Evolutionary conservation across 2,797 vertebrate species (phyloP).

Genomic region (Squalus acanthias): DNA sequence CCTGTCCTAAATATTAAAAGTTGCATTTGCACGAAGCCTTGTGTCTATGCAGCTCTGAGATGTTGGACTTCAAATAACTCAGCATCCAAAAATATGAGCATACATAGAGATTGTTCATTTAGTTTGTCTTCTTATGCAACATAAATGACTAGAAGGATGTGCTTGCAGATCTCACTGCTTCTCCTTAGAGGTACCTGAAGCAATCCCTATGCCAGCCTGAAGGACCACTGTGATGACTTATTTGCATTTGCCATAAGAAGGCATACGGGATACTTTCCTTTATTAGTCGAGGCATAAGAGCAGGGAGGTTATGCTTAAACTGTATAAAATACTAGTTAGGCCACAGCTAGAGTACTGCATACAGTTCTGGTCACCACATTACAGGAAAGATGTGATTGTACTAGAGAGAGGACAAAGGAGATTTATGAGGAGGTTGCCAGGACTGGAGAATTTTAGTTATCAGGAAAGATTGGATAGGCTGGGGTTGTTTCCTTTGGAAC

Average conservation of each 20-base stretch:
- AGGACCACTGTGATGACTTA: not conserved
- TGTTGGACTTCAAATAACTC: not conserved
- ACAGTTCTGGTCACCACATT: too few species aligned
- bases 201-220: not conserved
- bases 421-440: too few species aligned
- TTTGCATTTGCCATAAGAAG: not conserved
- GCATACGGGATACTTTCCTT: too few species aligned
- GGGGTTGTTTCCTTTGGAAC: too few species aligned
- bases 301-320: too few species aligned
- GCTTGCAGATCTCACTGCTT: not conserved
- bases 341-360: too few species aligned
- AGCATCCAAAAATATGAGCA: not conserved
- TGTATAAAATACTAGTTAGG: too few species aligned
- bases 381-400: too few species aligned
- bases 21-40: not conserved
- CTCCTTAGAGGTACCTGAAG: not conserved
- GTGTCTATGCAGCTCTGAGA: not conserved
- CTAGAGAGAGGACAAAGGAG: too few species aligned
- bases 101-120: not conserved
- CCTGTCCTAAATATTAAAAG: not conserved
- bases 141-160: not conserved
- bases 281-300: too few species aligned
- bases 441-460: too few species aligned
- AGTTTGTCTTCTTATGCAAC: not conserved
- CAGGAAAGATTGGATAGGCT: too few species aligned